phyloP scores from a whole-genome alignment of 2,797 vertebrate genomes.

The Hyperoplus lanceolatus region DNA sequence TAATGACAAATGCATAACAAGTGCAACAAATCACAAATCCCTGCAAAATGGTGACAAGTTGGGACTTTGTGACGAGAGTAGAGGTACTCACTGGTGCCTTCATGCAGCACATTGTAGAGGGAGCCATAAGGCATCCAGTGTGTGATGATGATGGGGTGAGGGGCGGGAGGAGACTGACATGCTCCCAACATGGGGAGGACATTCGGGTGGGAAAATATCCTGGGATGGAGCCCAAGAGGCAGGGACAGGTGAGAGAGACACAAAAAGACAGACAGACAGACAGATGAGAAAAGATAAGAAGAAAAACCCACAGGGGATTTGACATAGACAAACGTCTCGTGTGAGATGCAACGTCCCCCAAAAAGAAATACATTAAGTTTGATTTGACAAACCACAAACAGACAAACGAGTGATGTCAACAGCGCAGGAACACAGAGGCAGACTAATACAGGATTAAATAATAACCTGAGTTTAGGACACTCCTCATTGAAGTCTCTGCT shows the following conservation, averaged over 20 bases:
- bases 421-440: not conserved
- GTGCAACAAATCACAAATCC: slow-evolving; percentile 50
- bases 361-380: slow-evolving; percentile 42
- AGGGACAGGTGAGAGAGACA: slow-evolving; percentile 36
- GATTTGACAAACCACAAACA: slow-evolving; percentile 53
- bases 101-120: slow-evolving; percentile 97
- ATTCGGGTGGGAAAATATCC: slow-evolving; percentile 99
- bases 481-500: slow-evolving; percentile 98
- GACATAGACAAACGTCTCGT: slow-evolving; percentile 60
- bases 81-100: slow-evolving; percentile 95
- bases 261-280: slow-evolving; percentile 27
- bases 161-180: slow-evolving; percentile 94
- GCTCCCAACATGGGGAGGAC: slow-evolving; percentile 96
- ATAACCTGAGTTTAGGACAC: slow-evolving; percentile 95
- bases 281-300: slow-evolving; percentile 29
- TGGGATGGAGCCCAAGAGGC: slow-evolving; percentile 76
- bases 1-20: slow-evolving; percentile 34
- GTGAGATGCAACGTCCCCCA: slow-evolving; percentile 40
- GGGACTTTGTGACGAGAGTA: slow-evolving; percentile 52
- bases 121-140: slow-evolving; percentile 99
- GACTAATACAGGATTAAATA: slow-evolving; percentile 3
- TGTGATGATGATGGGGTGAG: slow-evolving; percentile 94
- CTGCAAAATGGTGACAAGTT: slow-evolving; percentile 24
- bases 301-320: slow-evolving; percentile 68
- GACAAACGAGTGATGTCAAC: slow-evolving; percentile 57